phyloP scores from a whole-genome alignment of 2,888 invertebrate species.

The Rhorus exstirpatorius region DNA sequence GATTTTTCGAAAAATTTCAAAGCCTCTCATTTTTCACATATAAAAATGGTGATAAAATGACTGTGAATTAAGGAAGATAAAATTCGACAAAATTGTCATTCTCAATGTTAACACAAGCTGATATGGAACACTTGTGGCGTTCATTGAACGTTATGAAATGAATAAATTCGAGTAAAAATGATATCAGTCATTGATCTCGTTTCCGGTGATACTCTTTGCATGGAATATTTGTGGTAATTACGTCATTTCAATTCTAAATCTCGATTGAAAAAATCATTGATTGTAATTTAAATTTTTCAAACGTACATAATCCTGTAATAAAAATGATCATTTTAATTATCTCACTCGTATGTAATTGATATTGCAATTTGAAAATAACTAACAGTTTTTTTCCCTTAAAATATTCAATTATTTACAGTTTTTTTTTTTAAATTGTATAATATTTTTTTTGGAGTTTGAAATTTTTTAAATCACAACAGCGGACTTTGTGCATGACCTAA shows the following conservation, averaged over 20 bases:
- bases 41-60: not conserved
- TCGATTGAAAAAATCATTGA: not conserved
- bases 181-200: slow-evolving; percentile 42
- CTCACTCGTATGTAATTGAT: no score
- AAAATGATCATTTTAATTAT: no score
- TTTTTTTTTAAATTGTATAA: no score
- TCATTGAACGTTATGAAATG: slow-evolving; percentile 49
- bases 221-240: not conserved
- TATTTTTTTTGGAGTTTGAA: no score
- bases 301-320: not conserved
- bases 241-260: not conserved
- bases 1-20: no score
- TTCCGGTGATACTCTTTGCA: not conserved
- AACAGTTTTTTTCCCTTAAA: no score
- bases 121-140: slow-evolving; percentile 37
- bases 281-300: not conserved
- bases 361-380: no score
- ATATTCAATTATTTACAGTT: no score
- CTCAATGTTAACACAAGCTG: not conserved
- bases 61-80: not conserved
- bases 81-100: not conserved
- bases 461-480: no score
- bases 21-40: not conserved
- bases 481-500: no score
- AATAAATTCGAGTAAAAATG: slow-evolving; percentile 44